Evolutionary conservation across 1,140 invertebrate species (phyloP), one percentile per base, ranked within the genome.

Genomic region (Drosophila setifemur): DNA sequence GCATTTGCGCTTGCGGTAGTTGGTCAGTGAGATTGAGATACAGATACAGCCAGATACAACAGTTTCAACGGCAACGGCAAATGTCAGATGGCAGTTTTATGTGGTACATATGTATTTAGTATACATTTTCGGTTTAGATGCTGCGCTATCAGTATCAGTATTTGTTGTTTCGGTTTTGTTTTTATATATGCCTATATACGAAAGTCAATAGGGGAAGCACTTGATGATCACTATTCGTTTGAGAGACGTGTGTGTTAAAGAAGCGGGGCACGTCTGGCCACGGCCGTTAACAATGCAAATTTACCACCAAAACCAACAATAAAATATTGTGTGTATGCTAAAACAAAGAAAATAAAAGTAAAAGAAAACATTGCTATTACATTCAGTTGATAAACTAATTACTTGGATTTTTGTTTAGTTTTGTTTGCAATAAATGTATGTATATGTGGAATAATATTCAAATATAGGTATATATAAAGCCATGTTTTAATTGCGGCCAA

Each of bases 261-360:
- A 83, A 83, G 79, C 79, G 40, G 58, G 75, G 74, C 79, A 74
- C 79, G 66, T 85, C 79, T 73, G 71, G 81, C 79, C 78, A 55
- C 73, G 74, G 79, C 79, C 79, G 82, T 78, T 85, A 83, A 85
- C 79, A 83, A 83, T 83, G 79, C 74, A 83, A 83, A 85, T 85
- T 83, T 83, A 83, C 79, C 79, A 83, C 79, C 79, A 83, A 83
- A 83, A 83, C 79, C 79, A 83, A 81, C 79, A 83, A 83, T 83
- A 75, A 74, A 85, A 85, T 86, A 82, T 82, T 82, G 78, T 82
- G 86, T 83, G 74, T 83, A 83, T 83, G 79, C 79, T 83, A 83
- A 83, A 83, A 83, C 79, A 83, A 83, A 83, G 79, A 83, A 83
- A 83, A 83, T 74, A 83, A 83, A 86, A 83, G 74, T 83, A 83